phyloP scores from a whole-genome alignment of 2,888 invertebrate genomes.

The Folsomia candida region DNA sequence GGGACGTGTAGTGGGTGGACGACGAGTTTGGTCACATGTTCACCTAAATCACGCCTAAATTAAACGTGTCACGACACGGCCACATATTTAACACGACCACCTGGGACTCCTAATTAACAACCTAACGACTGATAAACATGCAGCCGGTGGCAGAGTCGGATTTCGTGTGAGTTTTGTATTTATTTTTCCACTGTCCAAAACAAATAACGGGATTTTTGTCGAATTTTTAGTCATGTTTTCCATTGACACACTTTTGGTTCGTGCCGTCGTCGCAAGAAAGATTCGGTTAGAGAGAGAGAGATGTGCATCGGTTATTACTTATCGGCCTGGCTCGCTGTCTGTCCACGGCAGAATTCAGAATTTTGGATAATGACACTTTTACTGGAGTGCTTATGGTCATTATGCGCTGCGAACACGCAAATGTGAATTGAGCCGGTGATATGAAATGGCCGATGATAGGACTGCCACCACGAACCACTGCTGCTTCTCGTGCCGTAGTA shows the following conservation, averaged over 20 bases:
- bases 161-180: too few species aligned
- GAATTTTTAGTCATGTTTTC: neutral
- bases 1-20: neutral
- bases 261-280: too few species aligned
- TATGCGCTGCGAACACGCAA: neutral
- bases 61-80: constrained; percentile 10
- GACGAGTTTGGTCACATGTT: neutral
- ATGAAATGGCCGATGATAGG: neutral
- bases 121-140: neutral
- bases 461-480: too few species aligned
- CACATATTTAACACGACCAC: constrained; percentile 14
- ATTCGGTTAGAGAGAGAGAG: too few species aligned
- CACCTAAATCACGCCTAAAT: constrained; percentile 1
- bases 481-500: too few species aligned
- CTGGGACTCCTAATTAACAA: constrained; percentile 1
- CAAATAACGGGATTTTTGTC: neutral
- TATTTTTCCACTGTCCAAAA: too few species aligned
- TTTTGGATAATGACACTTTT: neutral
- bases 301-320: neutral
- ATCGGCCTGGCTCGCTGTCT: neutral
- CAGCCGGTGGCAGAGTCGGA: neutral
- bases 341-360: neutral
- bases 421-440: neutral
- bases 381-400: neutral
- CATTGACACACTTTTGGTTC: too few species aligned